A percentile compares a stretch with the other conserved stretches of the same genome.
Conservation (phyloP, 2,888 invertebrate species). For the Epicampocera succincta region DNA sequence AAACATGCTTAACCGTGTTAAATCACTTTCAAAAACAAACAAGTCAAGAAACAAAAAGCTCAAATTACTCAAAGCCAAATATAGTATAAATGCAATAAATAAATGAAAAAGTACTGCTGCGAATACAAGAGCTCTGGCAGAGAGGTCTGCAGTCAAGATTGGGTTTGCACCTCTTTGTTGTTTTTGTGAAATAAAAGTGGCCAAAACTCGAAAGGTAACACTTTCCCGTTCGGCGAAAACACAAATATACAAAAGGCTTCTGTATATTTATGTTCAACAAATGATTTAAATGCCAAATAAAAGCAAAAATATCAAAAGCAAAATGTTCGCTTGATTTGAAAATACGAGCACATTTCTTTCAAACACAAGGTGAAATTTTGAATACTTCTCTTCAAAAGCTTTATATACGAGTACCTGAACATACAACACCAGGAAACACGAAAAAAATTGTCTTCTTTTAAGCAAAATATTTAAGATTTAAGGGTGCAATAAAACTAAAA, state of each 20-base stretch:
- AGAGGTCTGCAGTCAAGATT: not conserved
- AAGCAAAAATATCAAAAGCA: constrained; percentile 16
- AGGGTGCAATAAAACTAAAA: constrained; percentile 21
- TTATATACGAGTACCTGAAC: constrained; percentile 15
- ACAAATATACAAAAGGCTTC: not conserved
- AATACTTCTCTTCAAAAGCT: constrained; percentile 24
- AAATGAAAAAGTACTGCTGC: constrained; percentile 41
- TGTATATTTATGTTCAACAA: constrained; percentile 29
- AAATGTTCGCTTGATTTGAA: too few species aligned
- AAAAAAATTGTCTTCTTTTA: constrained; percentile 17
- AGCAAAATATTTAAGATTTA: constrained; percentile 3
- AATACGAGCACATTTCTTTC: too few species aligned
- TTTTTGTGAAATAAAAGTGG: constrained; percentile 30
- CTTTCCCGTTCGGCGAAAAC: constrained; percentile 21
- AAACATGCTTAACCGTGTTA: constrained; percentile 28
- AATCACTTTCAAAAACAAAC: constrained; percentile 33
- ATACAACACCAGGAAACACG: constrained; percentile 12
- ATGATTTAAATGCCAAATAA: constrained; percentile 29
- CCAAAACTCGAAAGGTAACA: constrained; percentile 58
- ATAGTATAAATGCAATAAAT: constrained; percentile 31
- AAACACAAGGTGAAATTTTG: constrained; percentile 33
- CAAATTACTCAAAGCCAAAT: constrained; percentile 53
- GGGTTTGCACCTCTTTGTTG: not conserved
- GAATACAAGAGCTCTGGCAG: not conserved
- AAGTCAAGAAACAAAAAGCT: constrained; percentile 54